Percentiles rank a stretch among this genome's conserved stretches.
These are phyloP conservation scores for Lucinisca nassula DNA, from an alignment of 2,888 invertebrate species.

Conservation along the genomic window DNA sequence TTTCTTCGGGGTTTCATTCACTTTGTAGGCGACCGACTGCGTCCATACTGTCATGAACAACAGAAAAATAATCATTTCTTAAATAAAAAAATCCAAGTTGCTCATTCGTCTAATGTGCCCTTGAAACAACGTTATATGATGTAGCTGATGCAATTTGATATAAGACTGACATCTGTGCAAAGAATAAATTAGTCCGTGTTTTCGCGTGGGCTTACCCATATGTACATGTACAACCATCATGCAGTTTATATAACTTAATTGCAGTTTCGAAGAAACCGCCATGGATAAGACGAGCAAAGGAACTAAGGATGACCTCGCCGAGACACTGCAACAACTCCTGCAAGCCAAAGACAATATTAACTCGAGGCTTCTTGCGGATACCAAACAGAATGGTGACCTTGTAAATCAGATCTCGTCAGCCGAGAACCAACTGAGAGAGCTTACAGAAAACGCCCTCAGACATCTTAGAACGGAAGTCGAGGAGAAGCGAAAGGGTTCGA, in stretches of 20 bases:
- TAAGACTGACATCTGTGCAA: background rate
- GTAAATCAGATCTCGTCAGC: constrained; percentile 37
- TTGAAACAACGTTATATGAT: no score
- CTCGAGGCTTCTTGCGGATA: constrained; percentile 50
- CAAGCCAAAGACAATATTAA: constrained; percentile 53
- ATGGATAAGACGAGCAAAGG: background rate
- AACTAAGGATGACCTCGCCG: background rate
- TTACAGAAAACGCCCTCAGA: constrained; percentile 45
- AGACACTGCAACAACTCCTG: constrained; percentile 41
- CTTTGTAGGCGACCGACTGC: no score
- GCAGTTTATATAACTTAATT: background rate
- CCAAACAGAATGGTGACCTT: constrained; percentile 45
- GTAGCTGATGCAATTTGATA: no score
- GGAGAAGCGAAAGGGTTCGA: constrained; percentile 37
- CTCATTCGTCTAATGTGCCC: no score
- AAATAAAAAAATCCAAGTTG: no score
- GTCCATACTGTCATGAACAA: no score
- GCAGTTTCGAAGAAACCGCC: background rate
- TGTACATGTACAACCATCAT: no score
- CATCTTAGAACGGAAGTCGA: constrained; percentile 49
- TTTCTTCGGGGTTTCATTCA: no score
- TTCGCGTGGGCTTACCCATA: background rate
- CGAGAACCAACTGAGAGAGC: constrained; percentile 51
- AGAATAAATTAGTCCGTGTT: background rate
- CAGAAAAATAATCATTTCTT: no score